Percentiles rank a stretch among this genome's conserved stretches.
Evolutionary conservation across 2,888 invertebrate genomes (phyloP).

Genomic region (Pycnomerus fuliginosus): DNA sequence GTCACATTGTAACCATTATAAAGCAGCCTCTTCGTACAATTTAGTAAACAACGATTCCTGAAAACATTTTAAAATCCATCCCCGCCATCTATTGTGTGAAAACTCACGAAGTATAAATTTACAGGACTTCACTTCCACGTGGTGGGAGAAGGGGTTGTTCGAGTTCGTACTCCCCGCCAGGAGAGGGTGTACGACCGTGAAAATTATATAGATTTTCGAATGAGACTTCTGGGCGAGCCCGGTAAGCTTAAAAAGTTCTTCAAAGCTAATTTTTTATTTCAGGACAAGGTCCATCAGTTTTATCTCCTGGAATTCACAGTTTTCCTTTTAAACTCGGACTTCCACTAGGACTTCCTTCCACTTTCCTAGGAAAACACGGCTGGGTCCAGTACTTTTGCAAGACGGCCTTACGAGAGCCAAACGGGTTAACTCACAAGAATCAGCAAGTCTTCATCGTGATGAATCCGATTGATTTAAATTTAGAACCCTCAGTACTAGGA

Average conservation of each 20-base stretch:
- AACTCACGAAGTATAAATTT: too few relatives aligned
- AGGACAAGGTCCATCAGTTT: slow-evolving; percentile 79
- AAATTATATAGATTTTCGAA: slow-evolving; percentile 93
- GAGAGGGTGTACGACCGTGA: slow-evolving; percentile 88
- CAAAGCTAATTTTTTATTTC: slow-evolving; percentile 26
- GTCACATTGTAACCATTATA: too few relatives aligned
- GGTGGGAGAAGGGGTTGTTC: slow-evolving; percentile 91
- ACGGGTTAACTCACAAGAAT: slow-evolving; percentile 89
- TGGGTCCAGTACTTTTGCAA: slow-evolving; percentile 96
- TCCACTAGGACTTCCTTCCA: slow-evolving; percentile 87
- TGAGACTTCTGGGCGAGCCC: slow-evolving; percentile 88
- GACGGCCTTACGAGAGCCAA: slow-evolving; percentile 83
- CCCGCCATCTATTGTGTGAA: slow-evolving; percentile 1
- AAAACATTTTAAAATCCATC: too few relatives aligned
- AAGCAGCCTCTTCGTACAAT: too few relatives aligned
- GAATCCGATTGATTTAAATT: slow-evolving; percentile 91
- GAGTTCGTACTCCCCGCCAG: slow-evolving; percentile 77
- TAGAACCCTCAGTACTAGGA: slow-evolving; percentile 83
- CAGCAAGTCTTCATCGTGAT: slow-evolving; percentile 97
- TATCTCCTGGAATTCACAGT: slow-evolving; percentile 92
- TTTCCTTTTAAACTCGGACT: slow-evolving; percentile 92
- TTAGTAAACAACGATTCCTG: too few relatives aligned
- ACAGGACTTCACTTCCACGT: slow-evolving; percentile 90
- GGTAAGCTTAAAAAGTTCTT: slow-evolving; percentile 51
- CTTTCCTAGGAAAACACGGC: slow-evolving; percentile 89